A percentile compares a stretch with the other conserved stretches of the same genome.
phyloP scores from a whole-genome alignment of 23 tunicate species.

The Halocynthia aurantium region DNA sequence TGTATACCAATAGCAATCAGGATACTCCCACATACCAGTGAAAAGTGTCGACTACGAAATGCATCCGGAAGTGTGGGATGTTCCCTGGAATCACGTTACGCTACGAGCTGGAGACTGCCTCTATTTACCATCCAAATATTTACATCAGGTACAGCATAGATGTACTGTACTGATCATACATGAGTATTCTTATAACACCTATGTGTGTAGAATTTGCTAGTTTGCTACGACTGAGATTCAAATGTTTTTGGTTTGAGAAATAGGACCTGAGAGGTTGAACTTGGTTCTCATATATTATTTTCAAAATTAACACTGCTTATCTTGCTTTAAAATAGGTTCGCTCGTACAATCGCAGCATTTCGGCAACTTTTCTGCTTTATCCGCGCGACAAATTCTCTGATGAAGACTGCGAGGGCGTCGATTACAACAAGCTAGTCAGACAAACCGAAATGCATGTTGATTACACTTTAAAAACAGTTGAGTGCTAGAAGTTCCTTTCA shows the following conservation, averaged over 20 bases:
- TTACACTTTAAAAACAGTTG: conserved; percentile 55
- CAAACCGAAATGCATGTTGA: conserved; percentile 44
- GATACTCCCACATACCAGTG: conserved; percentile 64
- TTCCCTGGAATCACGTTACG: conserved; percentile 76
- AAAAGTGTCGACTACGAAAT: conserved; percentile 33
- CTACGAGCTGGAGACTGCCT: conserved; percentile 78
- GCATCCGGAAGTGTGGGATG: conserved; percentile 52
- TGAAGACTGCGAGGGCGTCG: conserved; percentile 57
- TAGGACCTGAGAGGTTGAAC: no score
- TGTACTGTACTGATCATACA: no score
- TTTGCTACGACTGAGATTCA: no score
- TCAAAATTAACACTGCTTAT: neutral
- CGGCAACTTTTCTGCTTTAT: conserved; percentile 61
- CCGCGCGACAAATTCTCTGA: conserved; percentile 62
- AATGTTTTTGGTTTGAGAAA: no score
- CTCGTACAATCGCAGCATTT: conserved; percentile 73
- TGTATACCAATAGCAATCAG: conserved; percentile 20
- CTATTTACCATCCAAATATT: conserved; percentile 56
- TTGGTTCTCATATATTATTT: no score
- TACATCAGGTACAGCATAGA: conserved; percentile 53
- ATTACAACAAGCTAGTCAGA: conserved; percentile 38
- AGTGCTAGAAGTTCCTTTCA: no score
- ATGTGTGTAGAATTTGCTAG: no score
- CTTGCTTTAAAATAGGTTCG: conserved; percentile 44
- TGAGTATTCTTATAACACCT: no score